These are phyloP conservation scores for Sciurus niger DNA, from an alignment of 2,113 vertebrate species.

Conservation along the genomic window DNA sequence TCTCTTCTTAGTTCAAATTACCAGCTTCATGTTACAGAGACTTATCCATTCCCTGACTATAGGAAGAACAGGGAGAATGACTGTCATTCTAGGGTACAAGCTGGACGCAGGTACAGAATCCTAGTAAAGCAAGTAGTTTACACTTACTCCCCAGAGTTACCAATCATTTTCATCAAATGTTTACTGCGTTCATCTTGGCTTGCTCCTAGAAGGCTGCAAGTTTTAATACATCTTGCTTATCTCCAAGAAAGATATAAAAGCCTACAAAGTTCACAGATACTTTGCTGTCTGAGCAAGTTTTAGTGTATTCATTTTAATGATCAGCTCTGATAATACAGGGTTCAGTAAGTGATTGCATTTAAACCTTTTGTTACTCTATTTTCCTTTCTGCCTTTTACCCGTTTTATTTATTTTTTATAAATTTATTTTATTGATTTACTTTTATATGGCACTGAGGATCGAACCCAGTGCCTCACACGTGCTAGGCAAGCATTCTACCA, in stretches of 20 bases:
- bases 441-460: no score
- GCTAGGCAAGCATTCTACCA: no score
- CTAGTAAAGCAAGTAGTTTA: neutral
- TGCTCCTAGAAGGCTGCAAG: neutral
- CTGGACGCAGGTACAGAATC: neutral
- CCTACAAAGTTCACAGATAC: neutral
- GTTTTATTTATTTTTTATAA: neutral
- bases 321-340: neutral
- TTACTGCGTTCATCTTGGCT: neutral
- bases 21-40: no score
- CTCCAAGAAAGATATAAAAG: neutral
- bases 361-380: neutral
- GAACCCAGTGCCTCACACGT: no score
- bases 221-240: neutral
- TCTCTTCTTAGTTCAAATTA: neutral
- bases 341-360: neutral
- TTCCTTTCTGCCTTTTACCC: neutral
- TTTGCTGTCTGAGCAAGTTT: neutral
- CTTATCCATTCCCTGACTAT: neutral
- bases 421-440: no score
- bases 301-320: neutral
- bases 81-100: neutral
- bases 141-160: neutral
- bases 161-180: neutral
- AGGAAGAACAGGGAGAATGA: neutral